phyloP scores from a whole-genome alignment of 2,797 vertebrate genomes.

The Melanotaenia maccullochi region DNA sequence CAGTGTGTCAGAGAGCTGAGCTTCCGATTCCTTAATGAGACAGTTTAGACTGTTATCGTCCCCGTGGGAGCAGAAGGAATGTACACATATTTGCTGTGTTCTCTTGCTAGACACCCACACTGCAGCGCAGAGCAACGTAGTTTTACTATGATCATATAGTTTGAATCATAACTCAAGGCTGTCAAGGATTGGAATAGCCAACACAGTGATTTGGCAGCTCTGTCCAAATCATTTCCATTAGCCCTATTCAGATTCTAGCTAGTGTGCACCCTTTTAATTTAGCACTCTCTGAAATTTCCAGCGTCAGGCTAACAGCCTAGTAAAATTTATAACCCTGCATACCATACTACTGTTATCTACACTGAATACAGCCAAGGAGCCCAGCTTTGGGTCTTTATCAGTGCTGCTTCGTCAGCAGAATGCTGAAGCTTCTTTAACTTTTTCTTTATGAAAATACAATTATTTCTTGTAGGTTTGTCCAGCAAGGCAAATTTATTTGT shows the following conservation, averaged over 20 bases:
- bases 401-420: conserved; percentile 32
- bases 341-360: conserved; percentile 34
- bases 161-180: conserved; percentile 14
- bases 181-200: conserved; percentile 17
- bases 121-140: background rate
- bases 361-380: conserved; percentile 18
- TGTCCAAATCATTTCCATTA: conserved; percentile 51
- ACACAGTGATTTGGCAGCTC: conserved; percentile 25
- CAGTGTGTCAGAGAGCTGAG: conserved; percentile 42
- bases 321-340: conserved; percentile 45
- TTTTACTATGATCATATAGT: conserved; percentile 9
- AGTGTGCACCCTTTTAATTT: conserved; percentile 53
- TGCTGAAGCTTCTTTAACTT: background rate
- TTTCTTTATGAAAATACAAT: background rate
- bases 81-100: conserved; percentile 43
- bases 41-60: conserved; percentile 56
- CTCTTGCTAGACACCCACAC: conserved; percentile 39
- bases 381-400: conserved; percentile 28
- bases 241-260: conserved; percentile 30
- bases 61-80: conserved; percentile 68
- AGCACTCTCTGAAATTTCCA: conserved; percentile 30
- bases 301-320: conserved; percentile 40
- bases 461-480: background rate
- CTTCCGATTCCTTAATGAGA: conserved; percentile 66
- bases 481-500: too few relatives aligned